Conservation (phyloP, 1,140 invertebrate genomes). For the Bombyx mori region DNA sequence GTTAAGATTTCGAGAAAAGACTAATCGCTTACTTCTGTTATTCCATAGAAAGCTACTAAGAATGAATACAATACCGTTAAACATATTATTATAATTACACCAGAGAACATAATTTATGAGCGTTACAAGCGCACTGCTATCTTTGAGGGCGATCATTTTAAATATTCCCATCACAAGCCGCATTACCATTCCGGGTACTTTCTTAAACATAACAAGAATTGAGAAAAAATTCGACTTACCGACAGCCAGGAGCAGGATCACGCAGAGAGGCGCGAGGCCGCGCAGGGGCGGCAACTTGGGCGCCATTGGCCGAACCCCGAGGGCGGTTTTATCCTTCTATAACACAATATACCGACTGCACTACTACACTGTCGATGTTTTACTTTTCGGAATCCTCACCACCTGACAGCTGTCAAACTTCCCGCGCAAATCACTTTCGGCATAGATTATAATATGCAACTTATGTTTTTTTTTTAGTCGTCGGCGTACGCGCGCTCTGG, state of each 20-base stretch:
- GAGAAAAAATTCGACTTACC: constrained; percentile 36
- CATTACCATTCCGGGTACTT: not conserved
- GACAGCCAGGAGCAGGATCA: constrained; percentile 37
- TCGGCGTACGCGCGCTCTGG: not conserved
- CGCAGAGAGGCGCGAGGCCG: constrained; percentile 25
- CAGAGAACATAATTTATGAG: too few relatives aligned
- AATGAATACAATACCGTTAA: too few relatives aligned
- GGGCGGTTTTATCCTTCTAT: constrained; percentile 39
- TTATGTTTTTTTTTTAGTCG: constrained; percentile 12
- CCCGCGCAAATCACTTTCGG: too few relatives aligned
- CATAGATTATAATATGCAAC: not conserved
- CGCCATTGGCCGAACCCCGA: constrained; percentile 48
- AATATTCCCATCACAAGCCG: not conserved
- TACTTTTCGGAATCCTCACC: too few relatives aligned
- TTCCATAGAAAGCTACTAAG: not conserved
- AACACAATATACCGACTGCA: constrained; percentile 37
- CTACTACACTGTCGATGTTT: too few relatives aligned
- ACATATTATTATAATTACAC: too few relatives aligned
- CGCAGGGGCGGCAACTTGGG: constrained; percentile 42
- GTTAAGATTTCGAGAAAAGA: not conserved
- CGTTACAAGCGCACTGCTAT: too few relatives aligned
- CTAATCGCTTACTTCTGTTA: not conserved
- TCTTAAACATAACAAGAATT: not conserved
- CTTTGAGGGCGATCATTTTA: too few relatives aligned
- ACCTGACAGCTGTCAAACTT: too few relatives aligned